These are phyloP conservation scores for Priocnemis perturbator DNA, from an alignment of 2,888 invertebrate genomes.

Conservation along the genomic window DNA sequence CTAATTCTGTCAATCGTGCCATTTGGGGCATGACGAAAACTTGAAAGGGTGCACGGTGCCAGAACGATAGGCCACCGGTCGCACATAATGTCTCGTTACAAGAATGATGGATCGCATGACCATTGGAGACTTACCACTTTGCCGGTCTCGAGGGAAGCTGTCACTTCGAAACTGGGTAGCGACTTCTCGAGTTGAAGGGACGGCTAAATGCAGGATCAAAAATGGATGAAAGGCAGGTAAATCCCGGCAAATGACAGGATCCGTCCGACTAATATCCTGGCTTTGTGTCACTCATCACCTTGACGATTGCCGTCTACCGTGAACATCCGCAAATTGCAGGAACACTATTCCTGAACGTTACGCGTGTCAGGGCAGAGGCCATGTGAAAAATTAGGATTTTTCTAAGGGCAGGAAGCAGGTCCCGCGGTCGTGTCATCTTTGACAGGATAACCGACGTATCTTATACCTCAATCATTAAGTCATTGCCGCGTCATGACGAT, in stretches of 20 bases:
- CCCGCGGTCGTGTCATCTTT: too few relatives aligned
- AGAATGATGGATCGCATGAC: slow-evolving; percentile 3
- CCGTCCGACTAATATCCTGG: slow-evolving; percentile 52
- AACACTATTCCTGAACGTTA: slow-evolving; percentile 1
- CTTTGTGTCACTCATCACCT: slow-evolving; percentile 56
- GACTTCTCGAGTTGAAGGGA: slow-evolving; percentile 12
- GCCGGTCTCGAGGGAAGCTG: background rate
- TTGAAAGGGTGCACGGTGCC: too few relatives aligned
- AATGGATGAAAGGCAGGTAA: slow-evolving; percentile 51
- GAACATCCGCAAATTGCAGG: slow-evolving; percentile 38
- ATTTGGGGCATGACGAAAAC: too few relatives aligned
- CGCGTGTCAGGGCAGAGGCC: slow-evolving; percentile 17
- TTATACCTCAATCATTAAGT: too few relatives aligned
- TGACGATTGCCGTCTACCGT: slow-evolving; percentile 31
- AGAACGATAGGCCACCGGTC: too few relatives aligned
- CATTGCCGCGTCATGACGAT: too few relatives aligned
- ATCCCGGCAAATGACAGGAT: slow-evolving; percentile 52
- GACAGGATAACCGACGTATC: too few relatives aligned
- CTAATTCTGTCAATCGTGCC: too few relatives aligned
- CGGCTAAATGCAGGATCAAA: slow-evolving; percentile 22
- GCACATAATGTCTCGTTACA: too few relatives aligned
- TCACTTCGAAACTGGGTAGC: slow-evolving; percentile 1
- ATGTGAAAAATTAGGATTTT: background rate
- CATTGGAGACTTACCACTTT: background rate
- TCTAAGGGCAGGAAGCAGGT: too few relatives aligned